Conservation (phyloP, 2,113 vertebrate genomes). For the Cromileptes altivelis region DNA sequence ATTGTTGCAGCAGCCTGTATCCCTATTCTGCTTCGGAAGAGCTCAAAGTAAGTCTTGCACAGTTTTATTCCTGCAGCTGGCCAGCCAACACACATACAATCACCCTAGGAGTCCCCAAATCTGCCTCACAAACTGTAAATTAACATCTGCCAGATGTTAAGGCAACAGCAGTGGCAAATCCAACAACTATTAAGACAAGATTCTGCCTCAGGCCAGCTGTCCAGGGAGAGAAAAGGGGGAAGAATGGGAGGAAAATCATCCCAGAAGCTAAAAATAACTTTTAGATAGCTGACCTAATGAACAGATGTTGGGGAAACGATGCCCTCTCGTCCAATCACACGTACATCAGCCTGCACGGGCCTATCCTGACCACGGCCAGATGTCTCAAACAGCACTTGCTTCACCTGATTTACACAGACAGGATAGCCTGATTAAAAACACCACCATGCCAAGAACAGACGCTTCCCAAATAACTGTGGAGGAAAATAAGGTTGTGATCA, state of each 20-base stretch:
- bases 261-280: slow-evolving; percentile 62
- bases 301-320: slow-evolving; percentile 64
- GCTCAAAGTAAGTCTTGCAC: slow-evolving; percentile 2
- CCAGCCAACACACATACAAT: slow-evolving; percentile 18
- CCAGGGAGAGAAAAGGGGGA: slow-evolving; percentile 6
- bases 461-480: neutral
- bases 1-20: neutral
- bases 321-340: slow-evolving; percentile 12
- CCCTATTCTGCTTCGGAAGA: slow-evolving; percentile 5
- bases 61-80: slow-evolving; percentile 28
- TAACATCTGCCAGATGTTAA: slow-evolving; percentile 60
- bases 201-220: slow-evolving; percentile 54
- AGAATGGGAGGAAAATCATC: slow-evolving; percentile 36
- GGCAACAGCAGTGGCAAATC: slow-evolving; percentile 38
- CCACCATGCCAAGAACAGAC: neutral
- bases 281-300: slow-evolving; percentile 53
- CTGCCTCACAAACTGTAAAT: slow-evolving; percentile 42
- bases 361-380: slow-evolving; percentile 41
- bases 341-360: slow-evolving; percentile 23
- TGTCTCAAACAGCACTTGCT: slow-evolving; percentile 39
- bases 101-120: slow-evolving; percentile 11
- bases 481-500: slow-evolving; percentile 21
- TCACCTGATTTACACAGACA: slow-evolving; percentile 26
- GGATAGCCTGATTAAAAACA: slow-evolving; percentile 30
- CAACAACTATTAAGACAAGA: slow-evolving; percentile 37